Base-by-base conservation (phyloP, 1,140 invertebrate species). In the Solenopsis invicta region DNA sequence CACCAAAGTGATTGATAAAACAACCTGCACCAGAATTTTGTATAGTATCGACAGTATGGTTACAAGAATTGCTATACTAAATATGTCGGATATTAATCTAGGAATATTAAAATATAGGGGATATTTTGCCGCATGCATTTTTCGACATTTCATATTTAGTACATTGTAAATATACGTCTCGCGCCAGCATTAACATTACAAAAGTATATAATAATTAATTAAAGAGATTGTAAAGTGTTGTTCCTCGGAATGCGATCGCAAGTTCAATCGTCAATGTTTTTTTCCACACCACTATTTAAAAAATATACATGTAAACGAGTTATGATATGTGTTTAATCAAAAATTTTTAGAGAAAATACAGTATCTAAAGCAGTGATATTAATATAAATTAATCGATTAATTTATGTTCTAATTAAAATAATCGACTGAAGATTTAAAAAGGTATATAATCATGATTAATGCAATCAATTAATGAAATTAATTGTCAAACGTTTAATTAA, bases 51-150 rank as follows among this genome's bases (percentile, higher is more conserved):
- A 69, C 3, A 24, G 6, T 71, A 71, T 29, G 24, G 6, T 69
- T 69, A 37, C n/a, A 69, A 48, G 21, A 48, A 3, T 48, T 48
- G 13, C 4, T 71, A 24, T 10, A 41, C 41, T 48, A 3, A 71
- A 24, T 71, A 48, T 71, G 3, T 24, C 13, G 16, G 16, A 74
- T 74, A 72, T 52, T 71, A 71, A 71, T 71, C 37, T 48, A 74
- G 16, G 29, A 54, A 34, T 74, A 52, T 34, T 34, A 74, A 37
- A 34, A 74, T 13, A 74, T 12, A 74, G 5, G 4, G 18, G 50
- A 74, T 4, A 72, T 10, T 48, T 10, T 67, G 8, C 41, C 37
- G n/a, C 10, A 66, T 71, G 29, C 12, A 72, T 72, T 10, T 52
- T 66, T 52, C 24, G 50, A 74, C 21, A n/a, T 74, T 74, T 50